Base-by-base conservation (phyloP, 2,888 invertebrate species). In the Brenthis ino region DNA sequence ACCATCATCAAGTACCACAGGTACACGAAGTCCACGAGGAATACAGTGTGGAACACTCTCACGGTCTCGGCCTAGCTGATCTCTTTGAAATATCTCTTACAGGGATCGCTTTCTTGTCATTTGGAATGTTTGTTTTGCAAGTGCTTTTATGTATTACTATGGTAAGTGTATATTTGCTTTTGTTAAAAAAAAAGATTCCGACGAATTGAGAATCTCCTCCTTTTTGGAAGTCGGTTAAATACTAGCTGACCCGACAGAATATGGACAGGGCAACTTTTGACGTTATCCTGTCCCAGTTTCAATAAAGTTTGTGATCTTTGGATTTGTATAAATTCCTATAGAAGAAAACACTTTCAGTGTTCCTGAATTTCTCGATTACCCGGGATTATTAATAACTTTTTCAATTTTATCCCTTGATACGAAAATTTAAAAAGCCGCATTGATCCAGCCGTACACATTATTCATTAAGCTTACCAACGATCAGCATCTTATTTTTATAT, bases 11-110 rank as follows among this genome's bases (percentile, higher is more conserved):
- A 0, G 69, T 84, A 1, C 74, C 81, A 3, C 82, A 79, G 43
- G 72, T 80, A 0, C 77, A 78, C 14, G 83, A 84, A 51, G 75
- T 77, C 8, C 82, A 84, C 33, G 85, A 81, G 5, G 87, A 88
- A 20, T 86, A 90, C 51, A 79, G 78, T 67, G 86, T 74, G 58
- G 94, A 93, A 1, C 93, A 94, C 68, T 85, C 88, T 63, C 91
- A 95, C 71, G 95, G 95, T 11, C 91, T 97, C 28, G 94, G 95
- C 0, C 83, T 97, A 33, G 94, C 94, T 12, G 96, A 97, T 76
- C 93, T 97, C 53, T 96, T 96, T 77, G 97, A 97, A 71, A 95
- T 97, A 70, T 96, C 96, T 0, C 89, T 97, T 33, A 97, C 97
- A 0, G 96, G 96, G 0, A 93, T 97, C 51, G 97, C 97, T 0